Conservation (phyloP, 2,797 vertebrate species). For the Enteromius trimaculatus region DNA sequence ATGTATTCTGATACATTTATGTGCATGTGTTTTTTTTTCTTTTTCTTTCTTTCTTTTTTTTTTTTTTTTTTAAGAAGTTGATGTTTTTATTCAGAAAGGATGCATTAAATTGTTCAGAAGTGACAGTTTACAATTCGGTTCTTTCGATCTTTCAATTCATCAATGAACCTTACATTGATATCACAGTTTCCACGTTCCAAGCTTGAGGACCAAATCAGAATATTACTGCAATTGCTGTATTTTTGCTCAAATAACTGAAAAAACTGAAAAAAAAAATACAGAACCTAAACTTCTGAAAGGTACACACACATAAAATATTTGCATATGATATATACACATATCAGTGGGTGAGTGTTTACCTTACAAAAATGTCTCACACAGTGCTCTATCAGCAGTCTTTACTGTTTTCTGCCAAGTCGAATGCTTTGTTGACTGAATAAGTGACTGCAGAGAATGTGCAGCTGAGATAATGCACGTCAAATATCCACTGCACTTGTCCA, state of each 20-base stretch:
- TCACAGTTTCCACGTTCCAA: too few species aligned
- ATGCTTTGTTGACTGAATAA: background rate
- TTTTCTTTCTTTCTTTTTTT: too few species aligned
- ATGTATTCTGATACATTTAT: background rate
- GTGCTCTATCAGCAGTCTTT: background rate
- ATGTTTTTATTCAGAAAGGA: background rate
- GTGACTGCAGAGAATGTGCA: background rate
- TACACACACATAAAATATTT: background rate
- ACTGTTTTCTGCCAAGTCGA: background rate
- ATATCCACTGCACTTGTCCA: background rate
- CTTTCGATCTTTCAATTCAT: background rate
- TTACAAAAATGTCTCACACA: slow-evolving; percentile 1
- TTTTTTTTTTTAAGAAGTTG: too few species aligned
- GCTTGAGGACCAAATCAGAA: background rate
- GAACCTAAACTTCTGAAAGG: background rate
- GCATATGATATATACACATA: background rate
- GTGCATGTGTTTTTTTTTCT: background rate
- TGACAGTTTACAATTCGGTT: background rate
- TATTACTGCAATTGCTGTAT: background rate
- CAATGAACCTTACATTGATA: too few species aligned
- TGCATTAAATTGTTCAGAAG: background rate
- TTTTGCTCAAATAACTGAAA: background rate
- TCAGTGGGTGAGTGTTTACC: background rate
- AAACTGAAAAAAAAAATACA: background rate
- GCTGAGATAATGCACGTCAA: background rate